phyloP scores from a whole-genome alignment of 2,113 vertebrate genomes.

The Sterrhoptilus dennistouni region DNA sequence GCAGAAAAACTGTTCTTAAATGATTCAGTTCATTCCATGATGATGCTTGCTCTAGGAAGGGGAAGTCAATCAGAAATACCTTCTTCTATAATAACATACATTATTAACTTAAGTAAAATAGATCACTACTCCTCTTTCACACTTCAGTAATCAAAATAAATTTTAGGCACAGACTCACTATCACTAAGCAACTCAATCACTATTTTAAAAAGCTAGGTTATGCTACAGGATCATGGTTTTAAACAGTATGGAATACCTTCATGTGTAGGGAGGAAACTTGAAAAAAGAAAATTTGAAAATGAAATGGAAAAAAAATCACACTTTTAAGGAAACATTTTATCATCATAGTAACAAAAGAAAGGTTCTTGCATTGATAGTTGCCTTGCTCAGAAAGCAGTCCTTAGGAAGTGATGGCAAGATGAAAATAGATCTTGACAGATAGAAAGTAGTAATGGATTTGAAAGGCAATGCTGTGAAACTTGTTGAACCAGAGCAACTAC shows the following conservation, averaged over 20 bases:
- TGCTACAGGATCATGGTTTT: background rate
- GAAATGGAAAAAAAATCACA: background rate
- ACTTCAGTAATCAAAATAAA: background rate
- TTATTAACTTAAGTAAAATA: background rate
- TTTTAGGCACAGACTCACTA: background rate
- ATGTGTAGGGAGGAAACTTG: background rate
- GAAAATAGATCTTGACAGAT: constrained; percentile 20
- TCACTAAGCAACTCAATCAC: background rate
- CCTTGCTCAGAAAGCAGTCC: background rate
- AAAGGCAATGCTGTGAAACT: constrained; percentile 19
- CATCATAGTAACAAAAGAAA: background rate
- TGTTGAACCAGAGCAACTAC: constrained; percentile 23
- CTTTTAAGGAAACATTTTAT: background rate
- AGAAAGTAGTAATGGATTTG: background rate
- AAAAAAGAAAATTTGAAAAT: background rate
- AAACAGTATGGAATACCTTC: background rate
- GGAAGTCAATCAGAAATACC: background rate
- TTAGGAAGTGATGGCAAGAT: background rate
- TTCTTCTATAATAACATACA: background rate
- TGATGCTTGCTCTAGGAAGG: background rate
- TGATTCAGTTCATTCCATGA: background rate
- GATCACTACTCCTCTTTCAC: background rate
- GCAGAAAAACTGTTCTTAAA: background rate
- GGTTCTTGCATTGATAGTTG: background rate
- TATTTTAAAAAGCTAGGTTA: background rate